A percentile compares a stretch with the other conserved stretches of the same genome.
Evolutionary conservation across 2,113 vertebrate species (phyloP).

Genomic region (human): GRCh38 chr13:55002001-55002500

Average conservation of each 20-base stretch:
- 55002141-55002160: background rate
- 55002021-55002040: too few relatives aligned
- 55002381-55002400: background rate
- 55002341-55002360: background rate
- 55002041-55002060: too few relatives aligned
- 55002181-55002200: background rate
- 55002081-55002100: background rate
- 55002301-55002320: background rate
- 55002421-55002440: background rate
- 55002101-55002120: background rate
- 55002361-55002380: background rate
- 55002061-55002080: background rate
- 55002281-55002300: background rate
- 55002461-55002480: background rate
- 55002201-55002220: background rate
- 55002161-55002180: background rate
- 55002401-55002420: background rate
- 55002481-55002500: background rate
- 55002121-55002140: background rate
- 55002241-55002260: background rate
- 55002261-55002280: background rate
- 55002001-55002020: too few relatives aligned
- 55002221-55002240: background rate
- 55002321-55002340: background rate
- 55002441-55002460: background rate